Evolutionary conservation across 2,113 vertebrate species (phyloP).

Genomic region (Lepus timidus): DNA sequence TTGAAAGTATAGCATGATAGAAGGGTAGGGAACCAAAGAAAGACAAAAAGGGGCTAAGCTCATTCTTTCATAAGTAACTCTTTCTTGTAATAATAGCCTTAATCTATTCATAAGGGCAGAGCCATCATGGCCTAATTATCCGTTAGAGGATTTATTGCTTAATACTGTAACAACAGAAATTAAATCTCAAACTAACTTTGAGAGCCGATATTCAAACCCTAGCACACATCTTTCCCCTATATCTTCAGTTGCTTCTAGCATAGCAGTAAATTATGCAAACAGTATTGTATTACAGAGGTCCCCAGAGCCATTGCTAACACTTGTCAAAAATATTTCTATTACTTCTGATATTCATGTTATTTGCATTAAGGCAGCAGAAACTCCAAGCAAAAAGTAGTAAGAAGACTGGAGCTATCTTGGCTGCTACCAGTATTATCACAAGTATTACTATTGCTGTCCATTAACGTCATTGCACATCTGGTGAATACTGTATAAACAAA

Average conservation of each 20-base stretch:
- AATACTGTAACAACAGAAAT: neutral
- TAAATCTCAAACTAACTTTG: neutral
- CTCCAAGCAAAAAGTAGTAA: neutral
- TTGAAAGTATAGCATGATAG: neutral
- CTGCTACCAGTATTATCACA: accelerated
- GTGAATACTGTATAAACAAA: neutral
- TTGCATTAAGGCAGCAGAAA: neutral
- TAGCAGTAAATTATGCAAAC: neutral
- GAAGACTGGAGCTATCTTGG: neutral
- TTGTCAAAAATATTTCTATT: neutral
- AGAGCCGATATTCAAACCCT: neutral
- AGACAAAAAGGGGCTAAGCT: accelerated
- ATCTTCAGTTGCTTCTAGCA: conserved; percentile 36
- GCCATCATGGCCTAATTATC: neutral
- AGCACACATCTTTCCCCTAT: neutral
- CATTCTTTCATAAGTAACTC: neutral
- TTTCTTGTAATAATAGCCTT: neutral
- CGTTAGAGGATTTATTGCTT: neutral
- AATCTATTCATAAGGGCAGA: neutral
- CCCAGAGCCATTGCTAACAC: neutral
- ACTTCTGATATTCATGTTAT: neutral
- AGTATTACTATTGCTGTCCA: neutral
- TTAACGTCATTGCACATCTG: neutral
- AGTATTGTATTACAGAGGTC: neutral
- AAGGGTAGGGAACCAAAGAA: neutral